Percentiles rank a stretch among this genome's conserved stretches.
Conservation (phyloP, 35 echinoderm and acorn worm species). For the Heliocidaris tuberculata region DNA sequence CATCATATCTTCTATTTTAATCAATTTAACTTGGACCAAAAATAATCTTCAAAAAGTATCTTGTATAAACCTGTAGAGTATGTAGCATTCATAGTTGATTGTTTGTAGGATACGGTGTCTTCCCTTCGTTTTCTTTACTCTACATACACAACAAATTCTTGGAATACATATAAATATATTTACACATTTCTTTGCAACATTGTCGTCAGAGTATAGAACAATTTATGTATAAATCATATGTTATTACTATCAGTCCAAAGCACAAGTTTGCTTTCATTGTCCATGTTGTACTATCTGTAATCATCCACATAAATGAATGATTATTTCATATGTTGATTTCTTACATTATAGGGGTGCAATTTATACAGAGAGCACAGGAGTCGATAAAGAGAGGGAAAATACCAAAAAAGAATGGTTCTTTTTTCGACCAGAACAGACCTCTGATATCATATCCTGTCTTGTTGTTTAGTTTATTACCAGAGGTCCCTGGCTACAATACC, state of each 20-base stretch:
- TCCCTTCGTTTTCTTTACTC: neutral
- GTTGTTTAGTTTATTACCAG: neutral
- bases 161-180: constrained; percentile 45
- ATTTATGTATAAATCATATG: neutral
- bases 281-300: neutral
- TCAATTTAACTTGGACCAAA: too few species aligned
- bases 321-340: neutral
- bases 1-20: neutral
- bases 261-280: neutral
- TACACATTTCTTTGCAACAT: constrained; percentile 9
- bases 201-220: neutral
- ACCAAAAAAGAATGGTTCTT: neutral
- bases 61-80: too few species aligned
- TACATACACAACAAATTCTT: constrained; percentile 33
- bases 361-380: neutral
- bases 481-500: neutral
- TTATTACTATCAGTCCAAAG: neutral
- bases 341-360: neutral
- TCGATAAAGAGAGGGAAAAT: neutral
- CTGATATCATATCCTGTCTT: neutral
- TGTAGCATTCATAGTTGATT: too few species aligned
- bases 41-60: too few species aligned
- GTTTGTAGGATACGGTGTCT: neutral
- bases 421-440: neutral
- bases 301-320: neutral